phyloP scores from a whole-genome alignment of 2,888 invertebrate species.

The Digitonthophagus gazella region DNA sequence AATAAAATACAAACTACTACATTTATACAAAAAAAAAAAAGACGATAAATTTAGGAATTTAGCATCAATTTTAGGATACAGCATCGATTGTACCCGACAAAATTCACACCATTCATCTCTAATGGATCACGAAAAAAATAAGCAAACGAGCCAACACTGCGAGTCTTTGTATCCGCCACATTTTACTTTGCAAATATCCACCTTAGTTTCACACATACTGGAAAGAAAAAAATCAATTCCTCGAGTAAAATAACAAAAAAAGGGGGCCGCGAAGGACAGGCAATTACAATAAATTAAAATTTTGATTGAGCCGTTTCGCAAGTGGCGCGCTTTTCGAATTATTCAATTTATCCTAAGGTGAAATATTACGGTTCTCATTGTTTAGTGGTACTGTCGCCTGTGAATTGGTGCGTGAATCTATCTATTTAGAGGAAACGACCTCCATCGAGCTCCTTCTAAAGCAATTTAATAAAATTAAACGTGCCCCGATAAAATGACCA shows the following conservation, averaged over 20 bases:
- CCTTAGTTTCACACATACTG: background rate
- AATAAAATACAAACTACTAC: too few species aligned
- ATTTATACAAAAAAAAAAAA: background rate
- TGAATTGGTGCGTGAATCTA: constrained; percentile 42
- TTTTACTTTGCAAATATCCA: background rate
- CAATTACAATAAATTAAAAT: background rate
- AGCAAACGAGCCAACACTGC: background rate
- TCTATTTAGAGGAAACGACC: constrained; percentile 22
- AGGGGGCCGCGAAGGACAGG: background rate
- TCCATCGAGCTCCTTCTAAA: background rate
- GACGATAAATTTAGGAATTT: background rate
- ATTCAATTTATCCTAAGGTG: background rate
- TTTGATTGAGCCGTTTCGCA: background rate
- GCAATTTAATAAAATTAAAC: constrained; percentile 5
- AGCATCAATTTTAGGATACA: background rate
- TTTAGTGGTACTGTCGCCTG: constrained; percentile 19
- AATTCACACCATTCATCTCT: background rate
- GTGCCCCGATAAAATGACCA: background rate
- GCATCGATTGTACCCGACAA: background rate
- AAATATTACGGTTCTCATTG: background rate
- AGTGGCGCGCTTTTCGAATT: background rate
- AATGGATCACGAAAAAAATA: background rate
- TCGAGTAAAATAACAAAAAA: background rate
- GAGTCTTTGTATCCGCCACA: background rate
- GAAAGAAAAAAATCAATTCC: background rate